Base-by-base conservation (phyloP, 1,140 invertebrate species). In the Trichonephila clavipes region DNA sequence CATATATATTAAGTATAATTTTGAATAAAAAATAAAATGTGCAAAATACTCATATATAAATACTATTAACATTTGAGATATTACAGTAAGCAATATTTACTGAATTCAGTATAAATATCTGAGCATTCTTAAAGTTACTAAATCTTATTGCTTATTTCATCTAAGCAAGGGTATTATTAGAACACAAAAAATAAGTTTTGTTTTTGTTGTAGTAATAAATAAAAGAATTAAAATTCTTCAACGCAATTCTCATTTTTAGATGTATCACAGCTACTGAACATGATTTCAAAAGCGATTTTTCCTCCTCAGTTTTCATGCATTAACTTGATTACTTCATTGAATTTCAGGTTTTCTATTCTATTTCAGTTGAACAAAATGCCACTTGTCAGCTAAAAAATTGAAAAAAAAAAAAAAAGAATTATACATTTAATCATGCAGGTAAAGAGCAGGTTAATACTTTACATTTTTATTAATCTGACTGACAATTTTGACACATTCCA, bases 311-410 rank as follows among this genome's bases (percentile, higher is more conserved):
- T 69, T 24, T 28, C 10, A 14, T 66, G 64, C 64, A 19, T 24
- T 21, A 51, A 51, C 24, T 24, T 19, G 64, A 69, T 24, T n/a
- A 24, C 66, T 69, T 69, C 21, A 24, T 24, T 69, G 0, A n/a
- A 69, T 69, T 69, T 69, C 21, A 1, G n/a, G 24, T 28, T 51
- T 51, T 28, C 21, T 72, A 72, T 28, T 40, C 28, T 88, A 88
- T 62, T 93, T 93, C 85, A 93, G 61, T 16, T 93, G 83, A 8
- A 93, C 83, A 88, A 87, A 88, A 44, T 93, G 91, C 91, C 91
- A 93, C 40, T 93, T 93, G 64, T 93, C 91, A 82, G 83, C 89
- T 91, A 58, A 59, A 91, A 64, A 72, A 83, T n/a, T 28, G 28
- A 28, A 28, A 64, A 91, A 7, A 44, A 18, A 64, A 88, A 64